Conservation (phyloP, 2,113 vertebrate species). For the Bufo bufo region DNA sequence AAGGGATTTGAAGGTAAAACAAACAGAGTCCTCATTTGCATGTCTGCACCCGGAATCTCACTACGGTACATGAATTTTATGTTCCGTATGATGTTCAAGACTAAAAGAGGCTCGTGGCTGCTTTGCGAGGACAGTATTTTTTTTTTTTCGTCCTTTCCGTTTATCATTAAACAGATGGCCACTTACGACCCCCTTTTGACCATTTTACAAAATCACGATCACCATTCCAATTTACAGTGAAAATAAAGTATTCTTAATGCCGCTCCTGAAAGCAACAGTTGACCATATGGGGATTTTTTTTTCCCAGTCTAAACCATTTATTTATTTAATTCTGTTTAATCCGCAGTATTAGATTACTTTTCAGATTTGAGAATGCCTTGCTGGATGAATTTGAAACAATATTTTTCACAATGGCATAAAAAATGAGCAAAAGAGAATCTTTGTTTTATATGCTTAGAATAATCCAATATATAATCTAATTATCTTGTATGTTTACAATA, state of each 20-base stretch:
- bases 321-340: conserved; percentile 1
- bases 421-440: background rate
- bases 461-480: no score
- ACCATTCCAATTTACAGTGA: conserved; percentile 40
- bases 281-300: conserved; percentile 11
- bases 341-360: background rate
- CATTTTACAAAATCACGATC: conserved; percentile 41
- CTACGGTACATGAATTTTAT: conserved; percentile 55
- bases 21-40: conserved; percentile 54
- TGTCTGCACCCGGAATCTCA: conserved; percentile 49
- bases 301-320: background rate
- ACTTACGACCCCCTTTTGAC: conserved; percentile 50
- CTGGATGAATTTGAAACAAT: background rate
- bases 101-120: conserved; percentile 41
- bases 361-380: background rate
- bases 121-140: conserved; percentile 22
- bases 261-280: conserved; percentile 26
- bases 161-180: conserved; percentile 50
- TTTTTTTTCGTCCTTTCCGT: conserved; percentile 8
- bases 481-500: background rate
- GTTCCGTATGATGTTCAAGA: conserved; percentile 48
- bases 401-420: background rate
- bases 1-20: conserved; percentile 51
- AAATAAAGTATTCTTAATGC: conserved; percentile 33
- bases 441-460: no score